These are phyloP conservation scores for Ophioninae sp. DNA, from an alignment of 2,888 invertebrate species.

Conservation along the genomic window DNA sequence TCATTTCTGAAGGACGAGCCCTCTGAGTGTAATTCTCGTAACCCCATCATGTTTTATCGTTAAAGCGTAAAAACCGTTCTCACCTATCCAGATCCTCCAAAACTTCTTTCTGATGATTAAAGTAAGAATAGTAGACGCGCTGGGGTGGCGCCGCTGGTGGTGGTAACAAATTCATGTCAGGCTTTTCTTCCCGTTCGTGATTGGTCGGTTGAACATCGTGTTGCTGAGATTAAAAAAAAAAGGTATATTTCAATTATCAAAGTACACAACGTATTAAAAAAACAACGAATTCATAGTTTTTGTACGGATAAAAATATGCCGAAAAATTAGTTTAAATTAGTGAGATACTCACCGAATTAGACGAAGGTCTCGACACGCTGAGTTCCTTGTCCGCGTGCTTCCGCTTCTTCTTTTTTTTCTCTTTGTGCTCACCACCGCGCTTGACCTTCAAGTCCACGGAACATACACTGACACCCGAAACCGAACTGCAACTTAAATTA, in stretches of 20 bases:
- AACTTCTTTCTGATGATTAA: conserved; percentile 85
- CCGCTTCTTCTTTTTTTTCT: conserved; percentile 76
- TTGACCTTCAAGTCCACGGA: conserved; percentile 76
- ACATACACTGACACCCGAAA: conserved; percentile 76
- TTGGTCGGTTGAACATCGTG: conserved; percentile 85
- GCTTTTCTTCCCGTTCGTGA: conserved; percentile 85
- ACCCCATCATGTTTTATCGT: not conserved
- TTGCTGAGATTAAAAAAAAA: conserved; percentile 71
- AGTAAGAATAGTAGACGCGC: conserved; percentile 88
- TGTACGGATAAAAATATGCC: not conserved
- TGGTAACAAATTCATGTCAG: conserved; percentile 73
- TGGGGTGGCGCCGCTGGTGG: conserved; percentile 76
- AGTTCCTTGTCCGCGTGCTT: conserved; percentile 72
- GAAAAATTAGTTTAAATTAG: not conserved
- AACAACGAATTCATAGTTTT: not conserved
- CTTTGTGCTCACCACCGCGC: conserved; percentile 73
- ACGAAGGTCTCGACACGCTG: conserved; percentile 71
- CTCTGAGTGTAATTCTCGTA: not conserved
- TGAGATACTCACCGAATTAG: conserved; percentile 72
- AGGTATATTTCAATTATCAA: not conserved
- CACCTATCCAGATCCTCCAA: conserved; percentile 86
- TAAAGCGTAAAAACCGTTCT: conserved; percentile 54
- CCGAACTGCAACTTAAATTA: conserved; percentile 73
- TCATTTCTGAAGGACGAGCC: not conserved
- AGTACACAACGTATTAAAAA: not conserved